phyloP scores from a whole-genome alignment of 1,140 invertebrate genomes.

The Euglossa dilemma region DNA sequence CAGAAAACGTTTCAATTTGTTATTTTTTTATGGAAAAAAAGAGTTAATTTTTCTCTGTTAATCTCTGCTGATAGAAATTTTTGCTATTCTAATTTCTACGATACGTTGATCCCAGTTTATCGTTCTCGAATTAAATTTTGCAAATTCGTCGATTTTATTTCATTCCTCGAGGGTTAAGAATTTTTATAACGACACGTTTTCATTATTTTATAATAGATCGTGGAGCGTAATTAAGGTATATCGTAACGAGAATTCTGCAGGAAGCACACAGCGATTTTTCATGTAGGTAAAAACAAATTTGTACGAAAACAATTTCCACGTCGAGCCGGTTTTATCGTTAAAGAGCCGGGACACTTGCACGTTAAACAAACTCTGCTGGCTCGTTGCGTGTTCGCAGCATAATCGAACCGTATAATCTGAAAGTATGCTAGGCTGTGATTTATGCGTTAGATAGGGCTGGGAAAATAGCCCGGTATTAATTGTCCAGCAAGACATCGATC shows the following conservation, averaged over 20 bases:
- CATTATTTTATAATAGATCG: not conserved
- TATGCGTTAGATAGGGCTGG: slow-evolving; percentile 5
- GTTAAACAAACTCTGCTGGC: slow-evolving; percentile 12
- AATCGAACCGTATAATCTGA: slow-evolving; percentile 5
- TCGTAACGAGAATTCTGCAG: too few species aligned
- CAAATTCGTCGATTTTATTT: not conserved
- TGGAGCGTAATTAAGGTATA: too few species aligned
- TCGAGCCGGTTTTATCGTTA: not conserved
- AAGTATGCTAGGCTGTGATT: not conserved
- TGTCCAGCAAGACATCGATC: slow-evolving; percentile 7
- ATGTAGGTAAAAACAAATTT: not conserved
- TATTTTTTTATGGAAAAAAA: too few species aligned
- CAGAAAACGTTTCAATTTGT: too few species aligned
- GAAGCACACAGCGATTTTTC: not conserved
- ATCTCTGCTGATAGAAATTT: too few species aligned
- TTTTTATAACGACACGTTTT: not conserved
- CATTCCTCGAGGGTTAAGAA: too few species aligned
- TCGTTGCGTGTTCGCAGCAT: slow-evolving; percentile 1
- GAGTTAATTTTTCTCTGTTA: too few species aligned
- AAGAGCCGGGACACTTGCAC: not conserved
- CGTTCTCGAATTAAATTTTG: not conserved
- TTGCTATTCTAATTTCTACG: not conserved
- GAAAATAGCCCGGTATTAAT: slow-evolving; percentile 26
- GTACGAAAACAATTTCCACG: not conserved
- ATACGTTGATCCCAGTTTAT: not conserved